phyloP scores from a whole-genome alignment of 2,888 invertebrate species.

The Metallyticus violacea region DNA sequence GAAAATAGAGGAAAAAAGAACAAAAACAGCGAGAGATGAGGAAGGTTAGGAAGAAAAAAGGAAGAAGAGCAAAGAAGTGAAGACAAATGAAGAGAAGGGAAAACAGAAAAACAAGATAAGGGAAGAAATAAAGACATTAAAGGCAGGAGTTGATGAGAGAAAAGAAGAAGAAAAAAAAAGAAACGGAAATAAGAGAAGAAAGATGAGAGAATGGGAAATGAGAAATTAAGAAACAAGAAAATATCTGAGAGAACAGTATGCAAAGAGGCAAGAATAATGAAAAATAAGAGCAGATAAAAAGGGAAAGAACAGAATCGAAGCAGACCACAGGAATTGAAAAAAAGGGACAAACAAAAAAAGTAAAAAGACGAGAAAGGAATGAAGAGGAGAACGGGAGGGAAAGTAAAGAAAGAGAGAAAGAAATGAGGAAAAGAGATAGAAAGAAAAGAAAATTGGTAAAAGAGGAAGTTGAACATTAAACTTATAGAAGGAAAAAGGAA shows the following conservation, averaged over 20 bases:
- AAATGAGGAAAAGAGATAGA: not conserved
- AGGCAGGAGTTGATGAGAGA: not conserved
- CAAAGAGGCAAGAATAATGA: not conserved
- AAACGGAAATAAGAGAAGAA: not conserved
- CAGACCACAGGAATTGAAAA: not conserved
- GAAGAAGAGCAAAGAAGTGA: not conserved
- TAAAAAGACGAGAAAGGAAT: not conserved
- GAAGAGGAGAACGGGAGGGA: not conserved
- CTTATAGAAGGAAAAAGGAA: not conserved
- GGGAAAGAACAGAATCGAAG: not conserved
- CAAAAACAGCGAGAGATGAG: not conserved
- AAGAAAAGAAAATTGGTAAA: not conserved
- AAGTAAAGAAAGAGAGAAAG: not conserved
- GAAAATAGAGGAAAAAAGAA: not conserved
- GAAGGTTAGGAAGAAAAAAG: not conserved
- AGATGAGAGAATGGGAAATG: not conserved
- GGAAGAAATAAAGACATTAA: not conserved
- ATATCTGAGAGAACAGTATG: not conserved
- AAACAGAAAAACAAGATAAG: not conserved
- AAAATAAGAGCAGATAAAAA: not conserved
- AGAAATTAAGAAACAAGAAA: not conserved
- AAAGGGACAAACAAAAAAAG: not conserved
- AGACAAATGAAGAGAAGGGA: not conserved
- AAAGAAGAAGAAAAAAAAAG: not conserved
- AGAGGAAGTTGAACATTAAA: not conserved